These are phyloP conservation scores for western clawed frog (Xenopus tropicalis) DNA, from an alignment of 2,113 vertebrate genomes.

Conservation along the genomic window UCB_Xtro_10.0 CM004450.2:83783501-83784000, in stretches of 20 bases:
- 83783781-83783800: too few species aligned
- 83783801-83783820: too few species aligned
- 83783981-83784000: constrained; percentile 79
- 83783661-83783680: too few species aligned
- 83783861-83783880: constrained; percentile 18
- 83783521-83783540: constrained; percentile 91
- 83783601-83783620: constrained; percentile 85
- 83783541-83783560: constrained; percentile 88
- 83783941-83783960: constrained; percentile 85
- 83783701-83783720: too few species aligned
- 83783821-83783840: too few species aligned
- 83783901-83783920: constrained; percentile 85
- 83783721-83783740: too few species aligned
- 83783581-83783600: constrained; percentile 83
- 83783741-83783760: too few species aligned
- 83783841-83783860: too few species aligned
- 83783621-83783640: constrained; percentile 41
- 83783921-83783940: constrained; percentile 80
- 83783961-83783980: constrained; percentile 78
- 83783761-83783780: too few species aligned
- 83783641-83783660: too few species aligned
- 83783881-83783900: constrained; percentile 89
- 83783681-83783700: too few species aligned
- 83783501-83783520: constrained; percentile 80
- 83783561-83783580: constrained; percentile 92